Percentiles rank a stretch among this genome's conserved stretches.
Evolutionary conservation across 2,888 invertebrate genomes (phyloP).

Genomic region (Mechanitis messenoides): DNA sequence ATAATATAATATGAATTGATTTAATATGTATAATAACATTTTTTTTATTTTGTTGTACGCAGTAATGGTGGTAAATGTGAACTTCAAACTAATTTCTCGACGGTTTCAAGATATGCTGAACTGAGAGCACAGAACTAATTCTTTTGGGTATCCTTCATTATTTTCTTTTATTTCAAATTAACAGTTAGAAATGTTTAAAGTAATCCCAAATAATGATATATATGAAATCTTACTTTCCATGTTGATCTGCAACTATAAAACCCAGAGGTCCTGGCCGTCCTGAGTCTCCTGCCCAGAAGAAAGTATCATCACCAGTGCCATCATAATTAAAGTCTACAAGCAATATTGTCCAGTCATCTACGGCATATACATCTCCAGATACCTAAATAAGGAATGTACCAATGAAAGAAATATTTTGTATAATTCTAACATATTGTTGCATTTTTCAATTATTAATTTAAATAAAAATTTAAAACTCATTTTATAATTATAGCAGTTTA

Average conservation of each 20-base stretch:
- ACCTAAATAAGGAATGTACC: conserved; percentile 69
- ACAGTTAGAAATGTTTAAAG: too few relatives aligned
- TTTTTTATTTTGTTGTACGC: too few relatives aligned
- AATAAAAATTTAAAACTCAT: background rate
- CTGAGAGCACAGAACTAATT: too few relatives aligned
- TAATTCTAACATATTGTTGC: background rate
- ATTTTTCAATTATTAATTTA: background rate
- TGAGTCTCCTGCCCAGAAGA: conserved; percentile 94
- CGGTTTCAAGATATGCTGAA: too few relatives aligned
- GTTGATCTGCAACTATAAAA: conserved; percentile 92
- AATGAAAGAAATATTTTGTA: conserved; percentile 1
- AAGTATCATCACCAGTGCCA: conserved; percentile 92
- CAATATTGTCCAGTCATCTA: conserved; percentile 88
- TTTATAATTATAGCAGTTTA: conserved; percentile 5
- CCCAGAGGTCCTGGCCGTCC: conserved; percentile 93
- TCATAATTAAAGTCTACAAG: conserved; percentile 91
- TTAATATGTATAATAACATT: too few relatives aligned
- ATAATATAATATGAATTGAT: too few relatives aligned
- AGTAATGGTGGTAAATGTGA: too few relatives aligned
- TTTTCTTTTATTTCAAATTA: too few relatives aligned
- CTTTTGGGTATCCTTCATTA: too few relatives aligned
- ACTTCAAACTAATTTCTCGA: too few relatives aligned
- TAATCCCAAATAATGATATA: background rate
- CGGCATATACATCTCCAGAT: conserved; percentile 91
- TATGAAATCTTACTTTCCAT: conserved; percentile 80